Evolutionary conservation across 2,797 vertebrate species (phyloP), one percentile per base, ranked within the genome.

Genomic region (Cercopithecus diana): DNA sequence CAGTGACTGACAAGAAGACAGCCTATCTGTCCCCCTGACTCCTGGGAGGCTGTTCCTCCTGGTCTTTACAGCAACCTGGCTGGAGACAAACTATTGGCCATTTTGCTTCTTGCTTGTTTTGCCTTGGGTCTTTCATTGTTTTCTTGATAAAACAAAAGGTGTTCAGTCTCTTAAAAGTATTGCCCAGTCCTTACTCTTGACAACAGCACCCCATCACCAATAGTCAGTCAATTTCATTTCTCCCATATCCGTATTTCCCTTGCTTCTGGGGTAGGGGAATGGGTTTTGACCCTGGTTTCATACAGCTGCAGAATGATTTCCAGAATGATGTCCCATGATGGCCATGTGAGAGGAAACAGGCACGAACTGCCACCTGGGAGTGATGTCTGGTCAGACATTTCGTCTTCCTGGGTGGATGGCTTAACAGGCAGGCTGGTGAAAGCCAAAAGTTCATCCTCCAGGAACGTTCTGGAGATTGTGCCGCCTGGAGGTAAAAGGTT

Each of bases 71-170:
- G 88, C 80, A 75, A 93, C 19, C 82, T 48, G 24, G 36, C 58
- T 41, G 26, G 61, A 82, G 39, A 13, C 36, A 61, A 94, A 67
- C 17, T 41, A 80, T 45, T 2, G 4, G 58, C 57, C 79, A 64
- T 85, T 90, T 64, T 48, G 20, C 72, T 95, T 67, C 39, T 92
- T 73, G n/a, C 41, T 72, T 96, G 20, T 43, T 48, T 52, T 61
- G 52, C 48, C 73, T 73, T n/a, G 39, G 61, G 30, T 22, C 2
- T 73, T 55, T 55, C 79, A 6, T 4, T 9, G 13, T 81, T 86
- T 93, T 73, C 80, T 77, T 89, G 75, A 95, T 57, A 91, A 96
- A 96, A 96, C 4, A 61, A 76, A 88, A 89, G 82, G 50, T 24
- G 48, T 58, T 76, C 28, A 2, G 5, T 76, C 41, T 95, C 75